These are phyloP conservation scores for Pachyseris speciosa DNA, from an alignment of 64 coral and sea anemone species.

Conservation along the genomic window DNA sequence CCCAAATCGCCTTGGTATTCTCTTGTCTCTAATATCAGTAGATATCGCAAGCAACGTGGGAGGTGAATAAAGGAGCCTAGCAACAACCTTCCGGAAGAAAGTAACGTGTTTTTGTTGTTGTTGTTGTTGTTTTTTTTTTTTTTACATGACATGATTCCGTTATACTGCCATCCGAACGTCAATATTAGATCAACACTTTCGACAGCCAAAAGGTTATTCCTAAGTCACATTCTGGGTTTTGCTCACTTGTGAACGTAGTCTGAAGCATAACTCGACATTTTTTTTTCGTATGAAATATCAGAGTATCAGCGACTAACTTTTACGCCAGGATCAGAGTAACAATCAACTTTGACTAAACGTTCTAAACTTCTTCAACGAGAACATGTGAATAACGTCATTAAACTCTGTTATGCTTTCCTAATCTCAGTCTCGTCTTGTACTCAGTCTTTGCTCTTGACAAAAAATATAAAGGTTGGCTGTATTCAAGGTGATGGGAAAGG, in stretches of 20 bases:
- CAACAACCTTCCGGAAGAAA: too few species aligned
- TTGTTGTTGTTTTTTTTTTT: too few species aligned
- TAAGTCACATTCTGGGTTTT: constrained; percentile 8
- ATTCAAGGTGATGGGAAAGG: too few species aligned
- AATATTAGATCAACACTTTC: background rate
- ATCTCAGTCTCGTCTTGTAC: background rate
- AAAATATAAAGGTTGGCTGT: too few species aligned
- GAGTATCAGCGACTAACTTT: background rate
- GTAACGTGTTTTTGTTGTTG: too few species aligned
- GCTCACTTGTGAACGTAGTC: constrained; percentile 49
- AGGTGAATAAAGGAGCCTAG: too few species aligned
- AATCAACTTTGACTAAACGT: background rate
- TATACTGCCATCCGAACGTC: background rate
- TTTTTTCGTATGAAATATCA: background rate
- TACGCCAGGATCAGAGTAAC: background rate
- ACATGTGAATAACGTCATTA: background rate
- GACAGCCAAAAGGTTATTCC: too few species aligned
- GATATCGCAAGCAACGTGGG: too few species aligned
- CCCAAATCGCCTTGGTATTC: too few species aligned
- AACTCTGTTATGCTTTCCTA: background rate
- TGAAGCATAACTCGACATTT: background rate
- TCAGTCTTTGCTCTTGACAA: too few species aligned
- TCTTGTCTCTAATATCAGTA: too few species aligned
- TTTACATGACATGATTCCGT: too few species aligned
- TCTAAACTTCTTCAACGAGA: background rate